Evolutionary conservation across 2,113 vertebrate genomes (phyloP).

Genomic region (Furnarius figulus): DNA sequence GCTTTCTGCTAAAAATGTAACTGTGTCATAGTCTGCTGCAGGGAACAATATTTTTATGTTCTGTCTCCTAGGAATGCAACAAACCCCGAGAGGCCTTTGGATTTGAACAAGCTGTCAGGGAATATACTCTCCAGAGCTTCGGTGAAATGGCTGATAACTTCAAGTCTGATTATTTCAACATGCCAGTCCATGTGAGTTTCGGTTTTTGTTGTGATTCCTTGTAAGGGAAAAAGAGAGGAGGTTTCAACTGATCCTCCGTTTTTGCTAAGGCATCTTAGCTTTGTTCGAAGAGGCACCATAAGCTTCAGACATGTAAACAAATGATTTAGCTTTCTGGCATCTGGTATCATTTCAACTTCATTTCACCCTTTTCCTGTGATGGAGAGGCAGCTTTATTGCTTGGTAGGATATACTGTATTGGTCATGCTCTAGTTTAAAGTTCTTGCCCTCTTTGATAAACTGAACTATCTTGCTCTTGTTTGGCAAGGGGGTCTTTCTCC

Average conservation of each 20-base stretch:
- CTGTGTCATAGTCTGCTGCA: background rate
- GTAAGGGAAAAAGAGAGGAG: background rate
- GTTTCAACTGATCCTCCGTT: background rate
- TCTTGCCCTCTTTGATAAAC: background rate
- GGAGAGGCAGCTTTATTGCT: background rate
- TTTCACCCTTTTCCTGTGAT: background rate
- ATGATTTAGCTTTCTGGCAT: background rate
- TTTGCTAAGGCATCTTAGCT: background rate
- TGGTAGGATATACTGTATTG: background rate
- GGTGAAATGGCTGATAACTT: slow-evolving; percentile 99
- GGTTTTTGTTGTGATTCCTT: background rate
- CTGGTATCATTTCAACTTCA: background rate
- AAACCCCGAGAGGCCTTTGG: slow-evolving; percentile 97
- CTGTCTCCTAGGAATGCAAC: slow-evolving; percentile 88
- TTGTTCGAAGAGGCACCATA: background rate
- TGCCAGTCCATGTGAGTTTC: slow-evolving; percentile 95
- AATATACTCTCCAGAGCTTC: slow-evolving; percentile 95
- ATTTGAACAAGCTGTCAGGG: slow-evolving; percentile 95
- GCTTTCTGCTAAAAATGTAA: background rate
- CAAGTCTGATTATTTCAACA: slow-evolving; percentile 99
- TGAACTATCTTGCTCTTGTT: background rate
- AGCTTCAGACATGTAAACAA: slow-evolving; percentile 3
- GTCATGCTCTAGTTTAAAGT: background rate
- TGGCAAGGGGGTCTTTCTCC: background rate
- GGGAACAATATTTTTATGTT: background rate